Conservation (phyloP, 2,797 vertebrate species). For the Selene dorsalis region DNA sequence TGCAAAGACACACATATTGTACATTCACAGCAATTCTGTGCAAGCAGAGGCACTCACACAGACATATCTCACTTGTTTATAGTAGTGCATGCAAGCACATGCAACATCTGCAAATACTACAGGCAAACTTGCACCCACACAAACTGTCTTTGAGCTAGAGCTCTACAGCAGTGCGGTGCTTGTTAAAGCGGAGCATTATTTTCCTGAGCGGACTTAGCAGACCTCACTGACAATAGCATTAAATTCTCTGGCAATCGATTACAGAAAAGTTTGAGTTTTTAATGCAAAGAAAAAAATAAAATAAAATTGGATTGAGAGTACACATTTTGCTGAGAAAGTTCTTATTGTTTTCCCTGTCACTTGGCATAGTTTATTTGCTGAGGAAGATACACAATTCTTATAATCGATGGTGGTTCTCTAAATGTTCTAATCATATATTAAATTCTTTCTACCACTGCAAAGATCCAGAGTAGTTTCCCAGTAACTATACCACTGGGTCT, state of each 20-base stretch:
- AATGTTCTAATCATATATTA: background rate
- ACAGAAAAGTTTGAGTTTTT: slow-evolving; percentile 50
- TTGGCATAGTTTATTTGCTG: background rate
- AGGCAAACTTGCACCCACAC: slow-evolving; percentile 28
- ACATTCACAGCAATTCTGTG: background rate
- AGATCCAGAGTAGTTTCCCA: background rate
- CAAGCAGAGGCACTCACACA: slow-evolving; percentile 17
- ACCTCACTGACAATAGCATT: slow-evolving; percentile 63
- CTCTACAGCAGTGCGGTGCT: slow-evolving; percentile 40
- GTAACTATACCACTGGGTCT: background rate
- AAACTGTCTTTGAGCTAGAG: slow-evolving; percentile 26
- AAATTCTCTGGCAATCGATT: slow-evolving; percentile 59
- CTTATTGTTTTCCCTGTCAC: slow-evolving; percentile 1
- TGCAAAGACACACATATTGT: slow-evolving; percentile 21
- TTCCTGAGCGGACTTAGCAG: slow-evolving; percentile 62
- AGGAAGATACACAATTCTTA: background rate
- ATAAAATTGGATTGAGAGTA: background rate
- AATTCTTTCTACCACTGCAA: background rate
- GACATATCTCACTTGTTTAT: background rate
- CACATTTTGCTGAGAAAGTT: slow-evolving; percentile 15
- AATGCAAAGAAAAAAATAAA: slow-evolving; percentile 34
- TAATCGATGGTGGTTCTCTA: background rate
- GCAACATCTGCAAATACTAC: slow-evolving; percentile 13
- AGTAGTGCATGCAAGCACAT: slow-evolving; percentile 26
- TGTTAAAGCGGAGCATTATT: slow-evolving; percentile 72